phyloP scores from a whole-genome alignment of 2,797 vertebrate species.

The Euphonia xanthogaster region DNA sequence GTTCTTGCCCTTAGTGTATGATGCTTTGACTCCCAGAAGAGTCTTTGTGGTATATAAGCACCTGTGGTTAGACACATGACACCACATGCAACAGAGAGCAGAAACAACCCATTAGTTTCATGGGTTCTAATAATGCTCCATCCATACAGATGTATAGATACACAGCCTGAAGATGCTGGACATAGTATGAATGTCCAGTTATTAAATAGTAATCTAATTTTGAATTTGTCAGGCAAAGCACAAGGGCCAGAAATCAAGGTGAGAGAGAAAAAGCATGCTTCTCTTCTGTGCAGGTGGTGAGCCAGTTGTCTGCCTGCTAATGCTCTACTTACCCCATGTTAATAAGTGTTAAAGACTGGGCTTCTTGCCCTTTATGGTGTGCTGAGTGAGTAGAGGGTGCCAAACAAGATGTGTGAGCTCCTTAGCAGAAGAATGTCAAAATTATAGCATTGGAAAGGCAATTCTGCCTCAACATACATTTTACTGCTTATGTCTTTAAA shows the following conservation, averaged over 20 bases:
- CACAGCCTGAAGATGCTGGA: not conserved
- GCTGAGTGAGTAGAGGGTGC: not conserved
- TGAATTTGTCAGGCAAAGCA: not conserved
- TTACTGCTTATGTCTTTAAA: not conserved
- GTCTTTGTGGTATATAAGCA: fast-evolving
- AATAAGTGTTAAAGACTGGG: not conserved
- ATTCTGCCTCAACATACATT: not conserved
- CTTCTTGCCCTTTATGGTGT: not conserved
- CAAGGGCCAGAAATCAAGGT: not conserved
- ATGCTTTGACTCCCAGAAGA: not conserved
- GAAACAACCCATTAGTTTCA: not conserved
- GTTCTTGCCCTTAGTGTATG: fast-evolving
- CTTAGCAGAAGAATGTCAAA: not conserved
- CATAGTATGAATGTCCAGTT: not conserved
- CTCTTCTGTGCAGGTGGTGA: not conserved
- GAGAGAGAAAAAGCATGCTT: not conserved
- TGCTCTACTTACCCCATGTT: not conserved
- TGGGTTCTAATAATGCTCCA: not conserved
- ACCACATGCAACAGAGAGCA: not conserved
- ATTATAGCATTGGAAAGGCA: not conserved
- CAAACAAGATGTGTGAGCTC: not conserved
- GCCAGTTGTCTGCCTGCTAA: not conserved
- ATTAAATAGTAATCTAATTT: not conserved
- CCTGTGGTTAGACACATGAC: not conserved
- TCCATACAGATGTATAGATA: not conserved